Conservation (phyloP, 2,888 invertebrate species). For the Drosophila falleni region DNA sequence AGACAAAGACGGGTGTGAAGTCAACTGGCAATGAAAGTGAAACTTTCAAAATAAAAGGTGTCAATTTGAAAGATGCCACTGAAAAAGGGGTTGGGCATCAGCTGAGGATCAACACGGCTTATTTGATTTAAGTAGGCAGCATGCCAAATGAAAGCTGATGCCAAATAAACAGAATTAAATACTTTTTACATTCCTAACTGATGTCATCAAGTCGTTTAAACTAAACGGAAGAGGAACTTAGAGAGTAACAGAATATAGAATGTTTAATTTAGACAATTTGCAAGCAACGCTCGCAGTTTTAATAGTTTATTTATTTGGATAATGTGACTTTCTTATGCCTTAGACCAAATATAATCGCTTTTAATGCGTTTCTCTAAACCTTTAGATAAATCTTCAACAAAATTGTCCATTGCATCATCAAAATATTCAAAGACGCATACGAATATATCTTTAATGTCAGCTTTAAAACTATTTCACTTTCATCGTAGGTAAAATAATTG, state of each 20-base stretch:
- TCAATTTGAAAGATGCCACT: slow-evolving; percentile 65
- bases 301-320: slow-evolving; percentile 1
- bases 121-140: slow-evolving; percentile 34
- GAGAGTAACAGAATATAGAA: slow-evolving; percentile 22
- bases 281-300: slow-evolving; percentile 1
- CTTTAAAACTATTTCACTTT: slow-evolving; percentile 60
- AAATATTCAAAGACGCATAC: slow-evolving; percentile 11
- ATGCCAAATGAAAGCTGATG: slow-evolving; percentile 38
- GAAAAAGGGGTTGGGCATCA: slow-evolving; percentile 57
- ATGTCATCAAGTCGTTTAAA: slow-evolving; percentile 32
- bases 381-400: slow-evolving; percentile 11
- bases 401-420: slow-evolving; percentile 33
- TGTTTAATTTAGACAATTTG: slow-evolving; percentile 1
- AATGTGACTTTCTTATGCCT: slow-evolving; percentile 14
- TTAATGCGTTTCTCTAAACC: slow-evolving; percentile 20
- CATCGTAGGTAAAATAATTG: slow-evolving; percentile 45
- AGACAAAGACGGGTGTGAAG: neutral
- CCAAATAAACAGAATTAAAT: slow-evolving; percentile 15
- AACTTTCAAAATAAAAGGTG: slow-evolving; percentile 71
- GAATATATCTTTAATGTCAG: slow-evolving; percentile 8
- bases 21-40: slow-evolving; percentile 69
- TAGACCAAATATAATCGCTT: slow-evolving; percentile 12
- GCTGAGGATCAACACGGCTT: slow-evolving; percentile 33
- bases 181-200: slow-evolving; percentile 43
- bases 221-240: neutral